A percentile compares a stretch with the other conserved stretches of the same genome.
These are phyloP conservation scores for Danio jaintianensis DNA, from an alignment of 2,797 vertebrate species.

Conservation along the genomic window DNA sequence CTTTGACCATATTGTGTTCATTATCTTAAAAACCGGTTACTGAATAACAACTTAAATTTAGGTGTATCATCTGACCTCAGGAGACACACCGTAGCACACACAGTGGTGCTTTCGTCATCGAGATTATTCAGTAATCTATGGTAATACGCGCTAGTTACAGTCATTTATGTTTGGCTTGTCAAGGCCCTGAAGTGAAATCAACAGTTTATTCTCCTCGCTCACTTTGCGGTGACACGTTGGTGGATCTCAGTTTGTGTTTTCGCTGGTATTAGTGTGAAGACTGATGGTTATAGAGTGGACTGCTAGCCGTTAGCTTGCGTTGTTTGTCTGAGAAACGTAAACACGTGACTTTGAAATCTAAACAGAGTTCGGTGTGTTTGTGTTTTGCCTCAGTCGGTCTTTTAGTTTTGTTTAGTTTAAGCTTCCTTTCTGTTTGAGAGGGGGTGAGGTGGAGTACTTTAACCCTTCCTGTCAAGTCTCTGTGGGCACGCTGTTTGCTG, in stretches of 20 bases:
- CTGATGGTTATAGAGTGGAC: background rate
- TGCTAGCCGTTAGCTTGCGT: background rate
- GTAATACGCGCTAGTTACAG: background rate
- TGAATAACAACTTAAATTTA: background rate
- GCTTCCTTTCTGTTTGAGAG: conserved; percentile 47
- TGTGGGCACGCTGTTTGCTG: conserved; percentile 11
- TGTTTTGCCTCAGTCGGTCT: conserved; percentile 36
- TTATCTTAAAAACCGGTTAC: background rate
- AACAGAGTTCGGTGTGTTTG: conserved; percentile 42
- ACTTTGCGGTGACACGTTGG: background rate
- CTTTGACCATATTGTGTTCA: background rate
- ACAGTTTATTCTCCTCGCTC: background rate
- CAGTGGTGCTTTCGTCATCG: background rate
- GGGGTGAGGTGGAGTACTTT: conserved; percentile 37
- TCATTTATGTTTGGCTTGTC: background rate
- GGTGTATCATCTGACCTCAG: background rate
- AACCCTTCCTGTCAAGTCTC: conserved; percentile 45
- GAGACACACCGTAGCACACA: background rate
- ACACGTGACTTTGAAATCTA: conserved; percentile 53
- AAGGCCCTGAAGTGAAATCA: conserved; percentile 3
- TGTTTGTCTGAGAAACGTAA: conserved; percentile 38
- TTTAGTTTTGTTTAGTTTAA: conserved; percentile 47
- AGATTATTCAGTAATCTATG: background rate
- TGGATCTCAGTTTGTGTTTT: conserved; percentile 25
- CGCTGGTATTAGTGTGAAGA: conserved; percentile 6